These are phyloP conservation scores for Margarornis squamiger DNA, from an alignment of 2,797 vertebrate genomes.

Conservation along the genomic window DNA sequence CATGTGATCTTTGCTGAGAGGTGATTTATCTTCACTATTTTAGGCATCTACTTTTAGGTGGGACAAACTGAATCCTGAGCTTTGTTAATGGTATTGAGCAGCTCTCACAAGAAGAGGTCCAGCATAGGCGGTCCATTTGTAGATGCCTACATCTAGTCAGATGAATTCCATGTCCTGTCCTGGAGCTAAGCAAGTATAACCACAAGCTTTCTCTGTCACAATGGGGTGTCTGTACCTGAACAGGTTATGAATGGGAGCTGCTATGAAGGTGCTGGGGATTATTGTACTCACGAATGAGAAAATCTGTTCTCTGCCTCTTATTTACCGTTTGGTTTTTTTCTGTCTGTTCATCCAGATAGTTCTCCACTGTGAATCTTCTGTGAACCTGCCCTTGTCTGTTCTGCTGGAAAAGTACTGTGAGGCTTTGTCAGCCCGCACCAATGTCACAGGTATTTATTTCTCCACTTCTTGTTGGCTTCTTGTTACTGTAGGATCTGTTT, in stretches of 20 bases:
- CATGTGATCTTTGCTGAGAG: not conserved
- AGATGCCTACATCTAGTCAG: not conserved
- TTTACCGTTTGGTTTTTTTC: not conserved
- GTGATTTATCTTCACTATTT: not conserved
- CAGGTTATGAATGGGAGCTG: not conserved
- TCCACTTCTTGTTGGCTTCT: not conserved
- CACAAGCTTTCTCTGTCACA: not conserved
- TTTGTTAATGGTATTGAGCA: not conserved
- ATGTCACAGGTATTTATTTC: conserved; percentile 75
- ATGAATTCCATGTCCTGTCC: not conserved
- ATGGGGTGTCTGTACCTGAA: not conserved
- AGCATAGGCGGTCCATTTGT: not conserved
- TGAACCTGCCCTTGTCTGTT: conserved; percentile 58
- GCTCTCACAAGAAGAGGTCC: not conserved
- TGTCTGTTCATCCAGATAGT: conserved; percentile 60
- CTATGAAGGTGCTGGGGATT: not conserved
- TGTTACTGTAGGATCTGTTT: conserved; percentile 27
- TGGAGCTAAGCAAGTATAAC: not conserved
- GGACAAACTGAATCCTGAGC: not conserved
- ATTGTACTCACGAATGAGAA: not conserved
- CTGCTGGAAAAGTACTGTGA: conserved; percentile 76
- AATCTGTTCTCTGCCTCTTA: not conserved
- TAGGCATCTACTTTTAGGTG: not conserved
- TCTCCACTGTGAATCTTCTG: conserved; percentile 63
- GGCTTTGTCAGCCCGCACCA: conserved; percentile 65